Conservation (phyloP, 2,113 vertebrate species). For the Noturus placidus region DNA sequence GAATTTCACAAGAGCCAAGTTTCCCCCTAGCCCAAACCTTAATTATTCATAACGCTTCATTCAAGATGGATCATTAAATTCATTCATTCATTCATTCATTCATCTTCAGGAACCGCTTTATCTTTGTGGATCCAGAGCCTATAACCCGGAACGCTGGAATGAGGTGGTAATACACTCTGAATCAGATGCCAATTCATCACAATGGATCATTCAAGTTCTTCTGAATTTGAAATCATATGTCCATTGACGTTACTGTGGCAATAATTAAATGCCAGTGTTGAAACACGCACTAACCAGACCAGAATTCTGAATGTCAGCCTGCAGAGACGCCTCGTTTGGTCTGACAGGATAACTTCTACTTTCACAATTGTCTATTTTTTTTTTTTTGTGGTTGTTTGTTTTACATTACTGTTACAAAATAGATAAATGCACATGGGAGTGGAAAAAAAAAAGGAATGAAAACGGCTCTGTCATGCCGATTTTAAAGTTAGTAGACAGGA, state of each 20-base stretch:
- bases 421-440: neutral
- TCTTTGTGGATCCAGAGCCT: neutral
- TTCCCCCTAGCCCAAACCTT: neutral
- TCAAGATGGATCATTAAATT: neutral
- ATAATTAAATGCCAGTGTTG: neutral
- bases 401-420: constrained; percentile 13
- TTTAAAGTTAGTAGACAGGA: neutral
- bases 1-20: neutral
- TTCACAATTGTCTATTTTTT: neutral
- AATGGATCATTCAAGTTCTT: neutral
- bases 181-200: neutral
- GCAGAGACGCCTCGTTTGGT: neutral
- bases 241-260: neutral
- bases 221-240: neutral
- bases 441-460: neutral
- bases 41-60: neutral
- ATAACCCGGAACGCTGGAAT: neutral
- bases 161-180: neutral
- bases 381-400: neutral
- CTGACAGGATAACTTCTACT: neutral
- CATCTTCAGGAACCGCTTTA: neutral
- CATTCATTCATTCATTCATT: neutral
- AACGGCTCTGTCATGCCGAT: neutral
- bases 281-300: neutral
- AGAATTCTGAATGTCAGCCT: neutral